Conservation (phyloP, 2,888 invertebrate species). For the Heterodera filipjevi region DNA sequence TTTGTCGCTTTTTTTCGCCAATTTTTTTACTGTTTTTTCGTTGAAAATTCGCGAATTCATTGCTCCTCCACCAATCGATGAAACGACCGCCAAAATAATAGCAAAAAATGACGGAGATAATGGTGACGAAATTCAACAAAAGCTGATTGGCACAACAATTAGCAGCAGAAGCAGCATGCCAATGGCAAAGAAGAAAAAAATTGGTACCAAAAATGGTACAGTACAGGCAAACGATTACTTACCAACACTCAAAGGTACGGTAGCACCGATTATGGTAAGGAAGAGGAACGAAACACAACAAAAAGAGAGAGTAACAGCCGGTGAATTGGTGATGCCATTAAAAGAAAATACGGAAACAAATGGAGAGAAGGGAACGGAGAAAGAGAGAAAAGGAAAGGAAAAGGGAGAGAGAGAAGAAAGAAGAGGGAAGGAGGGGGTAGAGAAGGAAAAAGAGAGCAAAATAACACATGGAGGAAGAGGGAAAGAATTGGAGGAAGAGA, state of each 20-base stretch:
- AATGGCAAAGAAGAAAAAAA: background rate
- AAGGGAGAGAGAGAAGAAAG: background rate
- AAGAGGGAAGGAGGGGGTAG: background rate
- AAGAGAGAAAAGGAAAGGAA: background rate
- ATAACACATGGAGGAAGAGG: background rate
- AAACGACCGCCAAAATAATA: background rate
- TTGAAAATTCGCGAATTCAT: background rate
- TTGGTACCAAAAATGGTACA: background rate
- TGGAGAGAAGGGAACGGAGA: background rate
- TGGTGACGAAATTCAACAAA: no score
- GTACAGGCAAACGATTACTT: background rate
- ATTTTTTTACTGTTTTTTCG: background rate
- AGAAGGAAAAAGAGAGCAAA: background rate
- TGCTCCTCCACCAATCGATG: background rate
- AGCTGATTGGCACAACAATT: background rate
- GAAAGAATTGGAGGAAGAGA: background rate
- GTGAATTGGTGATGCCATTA: background rate
- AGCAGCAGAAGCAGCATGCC: background rate
- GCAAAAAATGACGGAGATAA: background rate
- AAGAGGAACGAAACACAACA: background rate
- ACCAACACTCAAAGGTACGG: background rate
- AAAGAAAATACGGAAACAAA: background rate
- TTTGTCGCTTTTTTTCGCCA: background rate
- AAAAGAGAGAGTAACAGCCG: background rate
- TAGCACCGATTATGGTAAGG: background rate